A percentile compares a stretch with the other conserved stretches of the same genome.
Evolutionary conservation across 2,888 invertebrate genomes (phyloP).

Genomic region (Adela reaumurella): DNA sequence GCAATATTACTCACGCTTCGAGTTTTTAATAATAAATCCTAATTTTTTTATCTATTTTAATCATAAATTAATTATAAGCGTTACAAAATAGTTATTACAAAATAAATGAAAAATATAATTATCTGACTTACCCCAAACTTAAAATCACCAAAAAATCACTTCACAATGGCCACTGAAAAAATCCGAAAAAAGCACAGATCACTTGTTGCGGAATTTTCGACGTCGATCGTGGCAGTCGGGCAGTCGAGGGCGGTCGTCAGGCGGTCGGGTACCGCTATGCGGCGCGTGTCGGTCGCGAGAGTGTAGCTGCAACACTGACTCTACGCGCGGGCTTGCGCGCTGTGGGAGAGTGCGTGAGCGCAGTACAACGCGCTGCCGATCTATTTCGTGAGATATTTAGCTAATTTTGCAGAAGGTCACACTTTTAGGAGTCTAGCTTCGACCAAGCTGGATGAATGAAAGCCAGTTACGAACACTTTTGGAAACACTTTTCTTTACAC

Average conservation of each 20-base stretch:
- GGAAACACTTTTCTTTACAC: no score
- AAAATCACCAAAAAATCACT: background rate
- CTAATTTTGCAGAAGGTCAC: background rate
- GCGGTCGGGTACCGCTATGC: background rate
- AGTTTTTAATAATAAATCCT: no score
- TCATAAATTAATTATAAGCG: no score
- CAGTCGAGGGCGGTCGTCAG: no score
- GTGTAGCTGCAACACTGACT: constrained; percentile 46
- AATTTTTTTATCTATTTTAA: no score
- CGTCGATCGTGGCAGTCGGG: background rate
- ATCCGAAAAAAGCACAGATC: background rate
- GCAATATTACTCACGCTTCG: no score
- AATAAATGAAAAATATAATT: no score
- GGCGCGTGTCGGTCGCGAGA: constrained; percentile 8
- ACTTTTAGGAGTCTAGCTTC: no score
- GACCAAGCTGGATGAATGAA: no score
- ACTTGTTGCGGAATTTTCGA: background rate
- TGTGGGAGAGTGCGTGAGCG: constrained; percentile 35
- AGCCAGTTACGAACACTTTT: no score
- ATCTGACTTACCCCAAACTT: background rate
- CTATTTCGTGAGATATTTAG: background rate
- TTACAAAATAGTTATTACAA: no score
- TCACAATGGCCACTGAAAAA: background rate
- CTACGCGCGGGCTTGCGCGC: constrained; percentile 11
- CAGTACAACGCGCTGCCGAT: constrained; percentile 31